Evolutionary conservation across 2,797 vertebrate species (phyloP).

Genomic region (Nyctibius grandis): DNA sequence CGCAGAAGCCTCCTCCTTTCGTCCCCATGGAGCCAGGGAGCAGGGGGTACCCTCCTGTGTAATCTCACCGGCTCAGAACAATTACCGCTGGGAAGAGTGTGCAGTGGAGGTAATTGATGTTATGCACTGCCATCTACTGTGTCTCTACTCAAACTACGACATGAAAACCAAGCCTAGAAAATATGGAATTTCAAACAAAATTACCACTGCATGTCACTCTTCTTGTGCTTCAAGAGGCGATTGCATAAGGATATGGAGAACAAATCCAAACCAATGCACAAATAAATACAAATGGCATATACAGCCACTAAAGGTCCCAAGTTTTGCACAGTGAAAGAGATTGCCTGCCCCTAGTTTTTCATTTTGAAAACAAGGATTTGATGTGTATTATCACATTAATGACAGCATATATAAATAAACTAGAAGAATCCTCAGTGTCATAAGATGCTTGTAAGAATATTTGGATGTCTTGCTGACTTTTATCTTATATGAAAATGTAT

Average conservation of each 20-base stretch:
- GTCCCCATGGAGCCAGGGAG: background rate
- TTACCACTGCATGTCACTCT: background rate
- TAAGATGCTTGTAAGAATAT: background rate
- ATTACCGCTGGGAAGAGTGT: background rate
- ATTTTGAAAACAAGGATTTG: background rate
- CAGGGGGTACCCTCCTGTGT: background rate
- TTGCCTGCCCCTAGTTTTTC: background rate
- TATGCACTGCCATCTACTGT: conserved; percentile 75
- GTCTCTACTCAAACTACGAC: conserved; percentile 37
- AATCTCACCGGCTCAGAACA: background rate
- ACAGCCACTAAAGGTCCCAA: background rate
- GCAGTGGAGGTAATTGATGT: conserved; percentile 21
- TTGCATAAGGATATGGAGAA: background rate
- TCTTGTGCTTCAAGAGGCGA: background rate
- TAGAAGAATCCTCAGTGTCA: background rate
- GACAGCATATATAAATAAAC: background rate
- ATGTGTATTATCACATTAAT: background rate
- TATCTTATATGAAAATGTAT: background rate
- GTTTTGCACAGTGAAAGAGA: background rate
- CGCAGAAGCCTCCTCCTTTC: background rate
- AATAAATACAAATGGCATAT: background rate
- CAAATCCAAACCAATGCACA: background rate
- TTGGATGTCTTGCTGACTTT: background rate
- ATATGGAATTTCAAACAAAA: background rate
- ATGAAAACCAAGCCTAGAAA: background rate